Percentiles rank a stretch among this genome's conserved stretches.
Evolutionary conservation across 2,113 vertebrate species (phyloP).

Genomic region (Neopipo cinnamomea): DNA sequence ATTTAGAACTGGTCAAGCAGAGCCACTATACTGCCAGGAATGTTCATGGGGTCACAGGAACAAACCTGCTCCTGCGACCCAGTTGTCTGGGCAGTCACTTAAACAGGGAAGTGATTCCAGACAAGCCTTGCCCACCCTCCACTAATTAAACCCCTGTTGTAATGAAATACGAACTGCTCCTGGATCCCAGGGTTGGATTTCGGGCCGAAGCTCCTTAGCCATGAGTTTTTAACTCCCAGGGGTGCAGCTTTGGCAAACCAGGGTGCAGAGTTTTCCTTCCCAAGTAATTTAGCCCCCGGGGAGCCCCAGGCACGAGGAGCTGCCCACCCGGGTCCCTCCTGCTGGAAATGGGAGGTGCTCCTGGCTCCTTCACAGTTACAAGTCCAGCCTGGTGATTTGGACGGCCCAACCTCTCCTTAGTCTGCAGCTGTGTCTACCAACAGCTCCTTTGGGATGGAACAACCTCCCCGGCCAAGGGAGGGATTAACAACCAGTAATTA

Average conservation of each 20-base stretch:
- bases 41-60: neutral
- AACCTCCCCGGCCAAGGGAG: neutral
- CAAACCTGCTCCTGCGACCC: neutral
- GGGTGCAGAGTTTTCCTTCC: neutral
- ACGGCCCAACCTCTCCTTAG: neutral
- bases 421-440: neutral
- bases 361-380: neutral
- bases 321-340: neutral
- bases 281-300: neutral
- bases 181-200: neutral
- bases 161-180: neutral
- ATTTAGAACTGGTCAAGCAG: neutral
- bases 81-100: neutral
- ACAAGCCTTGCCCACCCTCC: neutral
- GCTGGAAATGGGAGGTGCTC: neutral
- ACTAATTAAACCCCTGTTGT: neutral
- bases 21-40: neutral
- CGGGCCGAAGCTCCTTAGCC: neutral
- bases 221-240: neutral
- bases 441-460: neutral
- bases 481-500: neutral
- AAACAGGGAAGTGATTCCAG: neutral
- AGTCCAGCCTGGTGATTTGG: neutral
- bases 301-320: neutral
- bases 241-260: neutral